Percentiles rank a stretch among this genome's conserved stretches.
Conservation (phyloP, 2,113 vertebrate species). For the Sinocyclocheilus maitianheensis region DNA sequence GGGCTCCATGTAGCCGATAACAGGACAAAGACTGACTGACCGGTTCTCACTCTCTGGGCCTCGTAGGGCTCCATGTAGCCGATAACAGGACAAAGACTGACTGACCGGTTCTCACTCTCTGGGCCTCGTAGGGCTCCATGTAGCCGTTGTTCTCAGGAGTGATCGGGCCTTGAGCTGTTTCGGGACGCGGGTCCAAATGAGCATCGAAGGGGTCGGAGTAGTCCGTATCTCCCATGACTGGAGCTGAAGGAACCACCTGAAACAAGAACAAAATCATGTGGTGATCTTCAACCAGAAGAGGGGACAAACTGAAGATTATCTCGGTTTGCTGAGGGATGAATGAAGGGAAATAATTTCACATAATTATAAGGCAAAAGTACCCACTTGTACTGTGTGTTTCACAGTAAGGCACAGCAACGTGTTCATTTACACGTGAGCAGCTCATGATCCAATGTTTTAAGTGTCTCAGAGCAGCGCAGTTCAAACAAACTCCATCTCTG, state of each 20-base stretch:
- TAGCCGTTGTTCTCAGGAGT: conserved; percentile 85
- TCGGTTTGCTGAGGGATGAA: background rate
- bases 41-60: conserved; percentile 91
- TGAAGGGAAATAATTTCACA: background rate
- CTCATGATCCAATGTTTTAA: no score
- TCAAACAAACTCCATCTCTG: no score
- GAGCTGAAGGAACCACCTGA: conserved; percentile 72
- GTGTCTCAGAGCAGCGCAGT: no score
- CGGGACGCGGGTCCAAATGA: conserved; percentile 74
- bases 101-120: conserved; percentile 90
- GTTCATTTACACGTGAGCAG: no score
- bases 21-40: conserved; percentile 65
- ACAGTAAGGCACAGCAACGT: background rate
- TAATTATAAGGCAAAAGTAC: background rate
- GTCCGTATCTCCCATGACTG: conserved; percentile 75
- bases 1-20: no score
- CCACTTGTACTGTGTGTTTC: background rate
- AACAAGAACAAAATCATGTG: background rate
- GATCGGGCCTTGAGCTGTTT: conserved; percentile 63
- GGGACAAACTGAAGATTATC: background rate
- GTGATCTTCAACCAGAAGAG: background rate
- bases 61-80: conserved; percentile 95
- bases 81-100: background rate
- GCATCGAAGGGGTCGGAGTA: conserved; percentile 95
- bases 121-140: conserved; percentile 96